phyloP scores from a whole-genome alignment of 2,113 vertebrate species.

The Panurus biarmicus region DNA sequence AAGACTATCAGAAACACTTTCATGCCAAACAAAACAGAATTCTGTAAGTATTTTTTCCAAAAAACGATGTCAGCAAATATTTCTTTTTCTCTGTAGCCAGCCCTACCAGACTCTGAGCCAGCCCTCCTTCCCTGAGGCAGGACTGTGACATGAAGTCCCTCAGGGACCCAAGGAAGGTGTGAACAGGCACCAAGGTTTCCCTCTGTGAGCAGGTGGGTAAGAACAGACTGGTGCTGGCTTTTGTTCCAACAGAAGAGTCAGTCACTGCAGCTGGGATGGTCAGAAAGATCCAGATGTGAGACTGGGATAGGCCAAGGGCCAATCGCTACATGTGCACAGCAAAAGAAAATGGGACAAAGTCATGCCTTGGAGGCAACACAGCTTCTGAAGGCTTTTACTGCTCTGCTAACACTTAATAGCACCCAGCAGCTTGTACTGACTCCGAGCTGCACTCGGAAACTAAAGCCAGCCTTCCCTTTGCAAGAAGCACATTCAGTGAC shows the following conservation, averaged over 20 bases:
- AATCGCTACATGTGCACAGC: accelerated
- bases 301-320: neutral
- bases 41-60: neutral
- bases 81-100: neutral
- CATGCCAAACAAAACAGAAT: neutral
- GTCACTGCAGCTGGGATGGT: neutral
- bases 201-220: neutral
- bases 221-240: neutral
- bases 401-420: neutral
- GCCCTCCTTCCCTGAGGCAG: neutral
- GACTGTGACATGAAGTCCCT: neutral
- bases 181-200: accelerated
- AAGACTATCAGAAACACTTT: neutral
- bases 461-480: neutral
- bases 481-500: neutral
- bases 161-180: neutral
- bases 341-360: neutral
- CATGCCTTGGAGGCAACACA: accelerated
- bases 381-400: neutral
- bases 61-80: neutral
- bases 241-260: neutral
- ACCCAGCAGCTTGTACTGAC: neutral
- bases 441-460: neutral
- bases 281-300: neutral
- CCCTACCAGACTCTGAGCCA: neutral